These are phyloP conservation scores for Fregetta grallaria DNA, from an alignment of 2,113 vertebrate species.

Conservation along the genomic window DNA sequence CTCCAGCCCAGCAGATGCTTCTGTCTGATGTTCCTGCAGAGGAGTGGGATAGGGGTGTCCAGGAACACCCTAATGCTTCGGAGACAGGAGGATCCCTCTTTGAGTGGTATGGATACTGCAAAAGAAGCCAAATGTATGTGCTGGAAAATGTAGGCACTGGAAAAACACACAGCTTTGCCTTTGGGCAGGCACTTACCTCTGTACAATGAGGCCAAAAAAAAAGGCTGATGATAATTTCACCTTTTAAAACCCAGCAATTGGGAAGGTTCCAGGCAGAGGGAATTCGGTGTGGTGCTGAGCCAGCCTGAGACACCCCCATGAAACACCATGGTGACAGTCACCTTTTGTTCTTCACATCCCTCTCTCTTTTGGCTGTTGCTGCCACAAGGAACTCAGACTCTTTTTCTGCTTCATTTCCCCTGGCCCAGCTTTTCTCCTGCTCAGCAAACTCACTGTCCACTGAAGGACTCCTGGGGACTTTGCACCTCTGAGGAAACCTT, in stretches of 20 bases:
- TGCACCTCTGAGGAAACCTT: conserved; percentile 11
- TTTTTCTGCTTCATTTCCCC: conserved; percentile 36
- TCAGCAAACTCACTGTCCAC: fast-evolving
- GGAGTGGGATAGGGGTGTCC: background rate
- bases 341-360: conserved; percentile 24
- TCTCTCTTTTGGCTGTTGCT: background rate
- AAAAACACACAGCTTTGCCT: background rate
- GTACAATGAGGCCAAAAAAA: background rate
- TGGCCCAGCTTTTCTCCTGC: background rate
- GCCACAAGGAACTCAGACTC: background rate
- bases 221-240: background rate
- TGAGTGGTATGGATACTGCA: background rate
- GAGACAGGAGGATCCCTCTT: background rate
- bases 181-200: background rate
- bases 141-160: background rate
- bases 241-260: background rate
- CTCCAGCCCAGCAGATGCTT: background rate
- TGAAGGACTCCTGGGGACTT: background rate
- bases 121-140: background rate
- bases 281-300: background rate
- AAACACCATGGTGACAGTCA: background rate
- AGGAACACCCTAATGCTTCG: background rate
- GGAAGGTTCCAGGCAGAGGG: background rate
- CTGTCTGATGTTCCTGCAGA: background rate
- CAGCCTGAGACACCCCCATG: background rate